Conservation (phyloP, 2,888 invertebrate species). For the Apamea crenata region DNA sequence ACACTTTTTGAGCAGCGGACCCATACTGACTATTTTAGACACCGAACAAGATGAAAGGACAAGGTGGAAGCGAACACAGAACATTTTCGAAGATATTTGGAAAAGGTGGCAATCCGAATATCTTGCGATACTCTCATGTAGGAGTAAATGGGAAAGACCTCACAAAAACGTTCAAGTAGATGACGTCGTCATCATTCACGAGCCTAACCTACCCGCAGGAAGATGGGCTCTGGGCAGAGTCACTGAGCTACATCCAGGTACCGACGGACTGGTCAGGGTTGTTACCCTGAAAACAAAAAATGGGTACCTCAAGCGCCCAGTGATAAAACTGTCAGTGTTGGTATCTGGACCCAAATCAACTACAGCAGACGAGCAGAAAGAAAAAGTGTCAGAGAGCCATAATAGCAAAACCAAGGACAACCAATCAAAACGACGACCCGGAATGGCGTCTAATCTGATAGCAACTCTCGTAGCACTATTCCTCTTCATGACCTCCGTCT, state of each 20-base stretch:
- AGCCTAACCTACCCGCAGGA: not conserved
- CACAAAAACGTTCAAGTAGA: not conserved
- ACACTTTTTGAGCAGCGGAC: not conserved
- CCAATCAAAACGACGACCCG: no score
- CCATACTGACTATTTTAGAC: not conserved
- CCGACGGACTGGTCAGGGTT: no score
- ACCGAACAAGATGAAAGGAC: not conserved
- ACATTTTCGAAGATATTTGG: not conserved
- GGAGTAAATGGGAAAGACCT: not conserved
- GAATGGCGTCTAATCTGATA: not conserved
- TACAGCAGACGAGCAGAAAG: no score
- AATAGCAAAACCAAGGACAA: no score
- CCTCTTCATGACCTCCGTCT: no score
- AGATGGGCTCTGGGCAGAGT: conserved; percentile 17
- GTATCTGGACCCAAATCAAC: no score
- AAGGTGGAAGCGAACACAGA: not conserved
- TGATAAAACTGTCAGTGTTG: no score
- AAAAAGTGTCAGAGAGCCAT: no score
- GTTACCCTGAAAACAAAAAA: no score
- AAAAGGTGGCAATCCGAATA: not conserved
- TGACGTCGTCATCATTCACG: not conserved
- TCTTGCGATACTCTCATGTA: not conserved
- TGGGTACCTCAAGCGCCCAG: no score
- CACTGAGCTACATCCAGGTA: conserved; percentile 5
- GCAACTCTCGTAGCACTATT: no score